A percentile compares a stretch with the other conserved stretches of the same genome.
Evolutionary conservation across 1,140 invertebrate species (phyloP).

Genomic region (Meloidogyne chitwoodi): DNA sequence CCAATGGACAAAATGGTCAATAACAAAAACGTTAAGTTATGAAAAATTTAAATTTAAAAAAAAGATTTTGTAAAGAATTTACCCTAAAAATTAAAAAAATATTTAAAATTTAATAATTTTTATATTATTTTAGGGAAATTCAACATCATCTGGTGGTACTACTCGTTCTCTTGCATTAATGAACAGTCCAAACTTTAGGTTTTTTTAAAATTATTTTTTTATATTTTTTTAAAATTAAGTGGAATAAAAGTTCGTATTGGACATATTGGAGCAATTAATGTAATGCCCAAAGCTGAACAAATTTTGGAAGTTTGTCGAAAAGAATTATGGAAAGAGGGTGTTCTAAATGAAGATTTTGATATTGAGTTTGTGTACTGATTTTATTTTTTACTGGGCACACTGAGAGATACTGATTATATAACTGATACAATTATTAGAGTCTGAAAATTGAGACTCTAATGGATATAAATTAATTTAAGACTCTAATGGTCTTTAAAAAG

Average conservation of each 20-base stretch:
- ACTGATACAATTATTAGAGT: background rate
- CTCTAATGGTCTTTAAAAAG: background rate
- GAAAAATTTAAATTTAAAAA: no score
- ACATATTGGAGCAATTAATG: constrained; percentile 56
- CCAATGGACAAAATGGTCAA: no score
- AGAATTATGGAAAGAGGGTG: constrained; percentile 50
- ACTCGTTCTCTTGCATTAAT: constrained; percentile 12
- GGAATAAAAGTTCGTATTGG: constrained; percentile 41
- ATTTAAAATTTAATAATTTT: no score
- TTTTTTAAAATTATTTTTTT: background rate
- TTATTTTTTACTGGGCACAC: background rate
- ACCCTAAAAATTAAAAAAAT: background rate
- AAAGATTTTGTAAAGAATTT: no score
- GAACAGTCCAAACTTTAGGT: constrained; percentile 17
- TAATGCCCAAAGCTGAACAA: constrained; percentile 55
- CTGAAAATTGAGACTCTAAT: background rate
- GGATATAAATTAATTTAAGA: background rate
- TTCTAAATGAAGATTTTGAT: constrained; percentile 51
- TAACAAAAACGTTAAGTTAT: no score
- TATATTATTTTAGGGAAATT: background rate
- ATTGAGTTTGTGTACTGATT: constrained; percentile 43
- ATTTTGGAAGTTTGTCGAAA: constrained; percentile 52
- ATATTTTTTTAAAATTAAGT: background rate
- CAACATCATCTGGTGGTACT: background rate
- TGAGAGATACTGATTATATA: background rate